Evolutionary conservation across 92 coral and sea anemone genomes (phyloP), one percentile per base, ranked within the genome.

Genomic region (Bergia puertoricense): DNA sequence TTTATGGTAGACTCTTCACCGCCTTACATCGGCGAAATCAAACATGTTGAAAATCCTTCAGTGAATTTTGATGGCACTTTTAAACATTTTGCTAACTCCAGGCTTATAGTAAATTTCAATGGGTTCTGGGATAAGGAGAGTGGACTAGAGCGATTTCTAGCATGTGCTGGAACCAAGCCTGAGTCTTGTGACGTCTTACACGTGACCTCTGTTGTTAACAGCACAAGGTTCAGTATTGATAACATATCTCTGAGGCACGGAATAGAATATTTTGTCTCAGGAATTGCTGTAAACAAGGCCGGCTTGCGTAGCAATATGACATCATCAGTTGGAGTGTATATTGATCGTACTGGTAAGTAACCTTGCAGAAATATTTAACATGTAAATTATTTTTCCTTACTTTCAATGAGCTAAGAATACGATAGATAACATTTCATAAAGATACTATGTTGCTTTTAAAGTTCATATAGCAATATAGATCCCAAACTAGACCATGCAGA

Each of bases 101-200:
- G 48, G 23, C 71, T 95, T 39, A 65, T 82, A 4, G 98, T 89
- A 2, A 86, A 86, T 22, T 93, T 91, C 90, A 43, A 83, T 50
- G 98, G 95, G 13, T 91, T 93, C 79, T 59, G 89, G 91, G 98
- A 95, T 76, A 82, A 79, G 45, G 96, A 95, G 87, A 92, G 92
- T 84, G 89, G 91, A 4, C 69, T 95, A 62, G 56, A 43, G 16
- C 85, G 79, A 0, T 89, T 80, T 65, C 62, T 81, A 15, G 79
- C 88, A 10, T 95, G 98, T 81, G 81, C 91, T 56, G 98, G 98
- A 41, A 91, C 94, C 14, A 82, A 54, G 13, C 93, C 98, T 76
- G 90, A 90, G 15, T 67, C 86, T 23, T 95, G 98, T 81, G 88
- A 93, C 78, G 86, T 37, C 36, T 85, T 79, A 54, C 88, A 91